A percentile compares a stretch with the other conserved stretches of the same genome.
phyloP scores from a whole-genome alignment of 2,113 vertebrate genomes.

The Microcebus jonahi region DNA sequence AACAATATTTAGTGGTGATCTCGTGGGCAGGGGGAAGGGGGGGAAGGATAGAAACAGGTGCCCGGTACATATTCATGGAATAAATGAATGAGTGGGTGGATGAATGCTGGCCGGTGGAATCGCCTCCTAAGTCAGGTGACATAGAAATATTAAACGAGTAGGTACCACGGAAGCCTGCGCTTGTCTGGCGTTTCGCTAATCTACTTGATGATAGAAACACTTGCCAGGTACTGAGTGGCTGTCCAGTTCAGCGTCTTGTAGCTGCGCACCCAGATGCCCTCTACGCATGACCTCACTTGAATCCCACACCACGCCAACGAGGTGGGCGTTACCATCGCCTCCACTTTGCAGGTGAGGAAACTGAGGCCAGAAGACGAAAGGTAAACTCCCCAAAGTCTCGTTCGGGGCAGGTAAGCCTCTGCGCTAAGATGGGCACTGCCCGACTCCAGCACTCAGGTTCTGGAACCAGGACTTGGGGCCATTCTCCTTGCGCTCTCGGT shows the following conservation, averaged over 20 bases:
- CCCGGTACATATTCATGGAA: neutral
- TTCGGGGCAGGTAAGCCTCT: neutral
- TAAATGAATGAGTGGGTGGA: neutral
- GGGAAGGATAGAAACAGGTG: no score
- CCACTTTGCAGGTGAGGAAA: neutral
- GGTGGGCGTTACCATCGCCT: neutral
- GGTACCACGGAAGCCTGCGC: no score
- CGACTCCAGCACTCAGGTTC: neutral
- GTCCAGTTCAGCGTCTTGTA: neutral
- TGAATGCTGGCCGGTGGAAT: neutral
- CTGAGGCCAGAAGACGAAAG: neutral
- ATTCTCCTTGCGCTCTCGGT: neutral
- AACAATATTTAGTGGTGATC: neutral
- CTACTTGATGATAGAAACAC: neutral
- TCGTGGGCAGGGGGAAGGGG: accelerated
- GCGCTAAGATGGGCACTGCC: neutral
- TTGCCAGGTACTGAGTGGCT: neutral
- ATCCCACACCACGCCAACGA: neutral
- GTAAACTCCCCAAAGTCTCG: neutral
- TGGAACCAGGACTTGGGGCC: neutral
- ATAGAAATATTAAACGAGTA: neutral
- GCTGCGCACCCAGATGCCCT: neutral
- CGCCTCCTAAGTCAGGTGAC: neutral
- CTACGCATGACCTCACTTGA: neutral
- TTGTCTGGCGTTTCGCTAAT: neutral